Percentiles rank a stretch among this genome's conserved stretches.
These are phyloP conservation scores for Centropyge bicolor DNA, from an alignment of 2,797 vertebrate species.

Conservation along the genomic window DNA sequence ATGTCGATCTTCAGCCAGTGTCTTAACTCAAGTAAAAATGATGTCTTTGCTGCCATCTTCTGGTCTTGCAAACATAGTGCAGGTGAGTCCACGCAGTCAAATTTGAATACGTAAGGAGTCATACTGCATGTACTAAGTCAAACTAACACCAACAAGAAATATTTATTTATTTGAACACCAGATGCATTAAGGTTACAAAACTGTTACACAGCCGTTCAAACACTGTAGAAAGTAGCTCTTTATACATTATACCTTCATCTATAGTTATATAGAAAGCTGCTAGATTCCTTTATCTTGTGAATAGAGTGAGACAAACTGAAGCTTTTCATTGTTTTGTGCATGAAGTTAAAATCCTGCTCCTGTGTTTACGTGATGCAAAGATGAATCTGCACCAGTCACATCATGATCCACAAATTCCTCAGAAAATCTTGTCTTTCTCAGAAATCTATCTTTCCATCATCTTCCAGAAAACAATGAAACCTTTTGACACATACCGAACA, in stretches of 20 bases:
- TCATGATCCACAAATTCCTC: neutral
- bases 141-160: neutral
- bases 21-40: neutral
- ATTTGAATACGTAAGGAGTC: too few species aligned
- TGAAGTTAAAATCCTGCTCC: neutral
- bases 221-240: neutral
- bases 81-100: too few species aligned
- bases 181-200: too few species aligned
- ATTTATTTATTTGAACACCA: neutral
- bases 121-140: too few species aligned
- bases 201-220: neutral
- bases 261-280: neutral
- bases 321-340: neutral
- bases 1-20: neutral
- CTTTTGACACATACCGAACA: neutral
- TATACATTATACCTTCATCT: neutral
- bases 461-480: neutral
- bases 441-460: neutral
- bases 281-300: neutral
- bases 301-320: neutral
- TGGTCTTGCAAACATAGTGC: constrained; percentile 24
- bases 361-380: neutral
- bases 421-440: neutral
- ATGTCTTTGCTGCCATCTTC: constrained; percentile 56
- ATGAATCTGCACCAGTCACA: constrained; percentile 2